These are phyloP conservation scores for Onychomys torridus DNA, from an alignment of 2,797 vertebrate genomes.

Conservation along the genomic window DNA sequence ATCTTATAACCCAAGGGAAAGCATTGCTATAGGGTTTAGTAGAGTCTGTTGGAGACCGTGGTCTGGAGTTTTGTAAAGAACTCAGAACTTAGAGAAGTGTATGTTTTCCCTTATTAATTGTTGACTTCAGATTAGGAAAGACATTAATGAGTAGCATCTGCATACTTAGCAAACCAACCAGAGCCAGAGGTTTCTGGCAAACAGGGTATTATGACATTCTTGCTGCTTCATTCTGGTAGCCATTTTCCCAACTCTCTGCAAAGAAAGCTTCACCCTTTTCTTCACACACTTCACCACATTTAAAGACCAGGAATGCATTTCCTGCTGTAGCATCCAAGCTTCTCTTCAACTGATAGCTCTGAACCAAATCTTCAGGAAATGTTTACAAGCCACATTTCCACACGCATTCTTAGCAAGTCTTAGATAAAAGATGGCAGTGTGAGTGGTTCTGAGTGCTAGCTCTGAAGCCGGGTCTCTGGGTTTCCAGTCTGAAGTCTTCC, in stretches of 20 bases:
- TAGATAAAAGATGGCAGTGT: conserved; percentile 13
- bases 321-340: conserved; percentile 45
- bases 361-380: conserved; percentile 41
- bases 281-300: conserved; percentile 26
- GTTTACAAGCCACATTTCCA: conserved; percentile 46
- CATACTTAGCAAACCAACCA: conserved; percentile 34
- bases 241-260: conserved; percentile 37
- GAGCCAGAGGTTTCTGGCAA: conserved; percentile 55
- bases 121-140: conserved; percentile 33
- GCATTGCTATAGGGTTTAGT: not conserved
- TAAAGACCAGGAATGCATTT: conserved; percentile 30
- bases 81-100: conserved; percentile 18
- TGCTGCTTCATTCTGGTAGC: not conserved
- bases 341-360: conserved; percentile 45
- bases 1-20: conserved; percentile 36
- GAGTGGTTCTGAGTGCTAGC: not conserved
- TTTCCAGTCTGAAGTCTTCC: conserved; percentile 19
- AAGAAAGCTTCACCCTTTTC: conserved; percentile 12
- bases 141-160: conserved; percentile 43
- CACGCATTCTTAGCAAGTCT: conserved; percentile 48
- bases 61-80: conserved; percentile 58
- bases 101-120: conserved; percentile 43
- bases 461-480: not conserved
- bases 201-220: conserved; percentile 19
- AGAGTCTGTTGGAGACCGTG: not conserved